Conservation (phyloP, 2,797 vertebrate genomes). For the Lophotriccus pileatus region DNA sequence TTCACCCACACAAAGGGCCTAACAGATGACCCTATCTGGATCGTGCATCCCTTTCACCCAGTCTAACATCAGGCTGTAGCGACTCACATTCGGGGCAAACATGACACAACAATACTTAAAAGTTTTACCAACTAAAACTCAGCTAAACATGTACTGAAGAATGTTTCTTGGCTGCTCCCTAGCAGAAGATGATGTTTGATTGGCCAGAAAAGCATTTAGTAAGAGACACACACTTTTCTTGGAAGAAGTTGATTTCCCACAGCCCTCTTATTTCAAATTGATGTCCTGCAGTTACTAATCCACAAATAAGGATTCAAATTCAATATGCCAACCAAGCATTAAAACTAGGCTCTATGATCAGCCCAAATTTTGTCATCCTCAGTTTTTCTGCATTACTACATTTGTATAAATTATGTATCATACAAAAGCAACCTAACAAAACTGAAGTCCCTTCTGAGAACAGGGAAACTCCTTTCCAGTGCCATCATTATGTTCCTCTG, state of each 20-base stretch:
- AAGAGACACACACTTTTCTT: background rate
- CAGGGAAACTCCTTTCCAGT: background rate
- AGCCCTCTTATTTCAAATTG: background rate
- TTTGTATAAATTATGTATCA: background rate
- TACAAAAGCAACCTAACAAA: background rate
- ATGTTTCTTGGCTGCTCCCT: background rate
- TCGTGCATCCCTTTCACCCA: background rate
- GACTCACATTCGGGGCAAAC: background rate
- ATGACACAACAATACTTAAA: background rate
- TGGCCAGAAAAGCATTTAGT: background rate
- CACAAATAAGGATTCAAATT: background rate
- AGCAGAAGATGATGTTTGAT: background rate
- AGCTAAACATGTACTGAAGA: background rate
- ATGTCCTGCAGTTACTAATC: background rate
- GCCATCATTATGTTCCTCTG: background rate
- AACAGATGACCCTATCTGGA: background rate
- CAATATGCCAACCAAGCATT: background rate
- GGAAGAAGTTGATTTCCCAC: background rate
- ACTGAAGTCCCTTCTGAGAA: background rate
- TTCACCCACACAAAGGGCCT: slow-evolving; percentile 19
- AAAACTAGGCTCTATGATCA: background rate
- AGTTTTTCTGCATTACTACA: background rate
- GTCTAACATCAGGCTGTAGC: background rate
- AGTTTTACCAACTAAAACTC: background rate
- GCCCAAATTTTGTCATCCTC: background rate